Percentiles rank a stretch among this genome's conserved stretches.
phyloP scores from a whole-genome alignment of 2,797 vertebrate species.

The Falco naumanni region DNA sequence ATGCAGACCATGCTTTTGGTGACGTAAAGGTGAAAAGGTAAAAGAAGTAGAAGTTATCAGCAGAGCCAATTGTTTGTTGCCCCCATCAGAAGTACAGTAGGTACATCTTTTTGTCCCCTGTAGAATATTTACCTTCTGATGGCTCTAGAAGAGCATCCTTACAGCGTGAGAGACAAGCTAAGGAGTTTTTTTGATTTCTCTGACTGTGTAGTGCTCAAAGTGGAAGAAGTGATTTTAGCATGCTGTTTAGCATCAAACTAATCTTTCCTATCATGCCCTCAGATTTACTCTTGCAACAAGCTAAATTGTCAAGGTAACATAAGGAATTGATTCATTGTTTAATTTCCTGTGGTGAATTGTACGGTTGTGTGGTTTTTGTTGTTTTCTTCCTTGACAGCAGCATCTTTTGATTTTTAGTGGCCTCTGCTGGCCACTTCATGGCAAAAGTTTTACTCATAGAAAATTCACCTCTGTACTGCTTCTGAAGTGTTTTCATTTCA shows the following conservation, averaged over 20 bases:
- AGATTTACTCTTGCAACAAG: neutral
- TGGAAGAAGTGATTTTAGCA: neutral
- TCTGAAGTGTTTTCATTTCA: conserved; percentile 44
- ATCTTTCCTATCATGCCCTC: neutral
- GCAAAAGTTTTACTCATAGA: neutral
- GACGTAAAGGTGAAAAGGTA: neutral
- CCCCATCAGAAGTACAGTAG: neutral
- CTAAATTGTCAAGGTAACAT: conserved; percentile 32
- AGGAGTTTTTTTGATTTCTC: neutral
- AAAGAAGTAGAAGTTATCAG: neutral
- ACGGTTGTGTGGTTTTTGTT: neutral
- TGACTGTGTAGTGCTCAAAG: neutral
- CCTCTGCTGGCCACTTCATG: conserved; percentile 64
- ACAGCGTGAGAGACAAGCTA: neutral
- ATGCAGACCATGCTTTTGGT: neutral
- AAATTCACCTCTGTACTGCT: neutral
- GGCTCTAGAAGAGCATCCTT: neutral
- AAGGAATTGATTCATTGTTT: conserved; percentile 46
- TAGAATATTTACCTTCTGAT: neutral
- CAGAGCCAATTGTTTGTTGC: neutral
- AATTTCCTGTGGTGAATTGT: neutral
- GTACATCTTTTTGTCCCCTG: neutral
- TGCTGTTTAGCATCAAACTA: neutral
- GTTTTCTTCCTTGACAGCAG: neutral
- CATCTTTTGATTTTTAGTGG: conserved; percentile 68